Base-by-base conservation (phyloP, 53 echinoderm and acorn worm genomes). In the Stichopus horrens region DNA sequence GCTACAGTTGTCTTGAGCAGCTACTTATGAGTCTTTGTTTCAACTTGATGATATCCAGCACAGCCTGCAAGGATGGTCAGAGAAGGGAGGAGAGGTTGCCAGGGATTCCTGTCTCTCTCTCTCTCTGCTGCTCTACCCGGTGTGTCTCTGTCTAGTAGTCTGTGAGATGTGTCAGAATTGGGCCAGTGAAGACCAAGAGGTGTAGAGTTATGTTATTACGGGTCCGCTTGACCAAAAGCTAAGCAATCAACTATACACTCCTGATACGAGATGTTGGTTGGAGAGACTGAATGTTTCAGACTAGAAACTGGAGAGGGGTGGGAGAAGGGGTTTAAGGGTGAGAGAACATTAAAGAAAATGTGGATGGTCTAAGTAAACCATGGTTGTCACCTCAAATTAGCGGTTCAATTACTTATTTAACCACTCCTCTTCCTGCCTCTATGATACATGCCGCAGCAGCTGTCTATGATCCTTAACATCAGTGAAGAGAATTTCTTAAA, bases 1-100 rank as follows among this genome's bases (percentile, higher is more conserved):
- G 71, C 71, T 71, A 18, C 18, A 37, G 37, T 37, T 37, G 37
- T 71, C 71, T 71, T 71, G 16, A 71, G 71, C 18, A 16, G 71
- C 71, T 71, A 71, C 71, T 71, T 18, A 71, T 71, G 71, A 13
- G 14, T 19, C 71, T 71, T 71, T 71, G 71, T 71, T 71, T 71
- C 71, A 71, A 71, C 18, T n/a, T 71, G 71, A 18, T 71, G 71
- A 71, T 71, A 71, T 71, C 71, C 71, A 6, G 19, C 7, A 20
- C 71, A 59, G 59, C 71, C n/a, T 71, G 71, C 14, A 13, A 21
- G 71, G 19, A 71, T 71, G 59, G 59, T 8, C 8, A 11, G 59
- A 59, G 16, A 7, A 71, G 71, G 37, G 71, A 71, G 71, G 71
- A 71, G 71, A 71, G 71, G 71, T n/a, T 71, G 14, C 19, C 18